Evolutionary conservation across 2,888 invertebrate genomes (phyloP).

Genomic region (Phyllotreta cruciferae): DNA sequence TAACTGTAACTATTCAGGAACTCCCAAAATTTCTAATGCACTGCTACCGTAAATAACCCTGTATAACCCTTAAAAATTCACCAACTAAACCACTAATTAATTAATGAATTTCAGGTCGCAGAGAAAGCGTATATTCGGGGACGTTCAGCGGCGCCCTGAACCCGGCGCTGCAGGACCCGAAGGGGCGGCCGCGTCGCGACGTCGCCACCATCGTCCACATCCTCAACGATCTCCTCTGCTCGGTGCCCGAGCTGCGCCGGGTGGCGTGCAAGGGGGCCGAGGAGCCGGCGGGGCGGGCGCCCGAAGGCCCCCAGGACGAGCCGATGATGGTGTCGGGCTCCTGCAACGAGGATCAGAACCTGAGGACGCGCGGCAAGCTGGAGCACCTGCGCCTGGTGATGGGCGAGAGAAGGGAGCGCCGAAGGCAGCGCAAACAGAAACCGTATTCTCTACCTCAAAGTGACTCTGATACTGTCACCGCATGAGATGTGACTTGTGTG

Average conservation of each 20-base stretch:
- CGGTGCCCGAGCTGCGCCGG: slow-evolving; percentile 68
- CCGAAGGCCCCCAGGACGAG: slow-evolving; percentile 56
- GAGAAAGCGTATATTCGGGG: slow-evolving; percentile 94
- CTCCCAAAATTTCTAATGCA: too few species aligned
- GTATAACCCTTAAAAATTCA: too few species aligned
- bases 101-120: slow-evolving; percentile 89
- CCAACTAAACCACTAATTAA: too few species aligned
- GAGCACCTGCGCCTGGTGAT: slow-evolving; percentile 87
- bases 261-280: slow-evolving; percentile 50
- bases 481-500: slow-evolving; percentile 46
- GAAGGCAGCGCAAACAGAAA: slow-evolving; percentile 78
- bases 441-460: slow-evolving; percentile 68
- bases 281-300: slow-evolving; percentile 54
- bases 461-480: slow-evolving; percentile 60
- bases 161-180: slow-evolving; percentile 90
- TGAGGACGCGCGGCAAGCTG: slow-evolving; percentile 74
- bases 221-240: slow-evolving; percentile 90
- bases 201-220: slow-evolving; percentile 96
- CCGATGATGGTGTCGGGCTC: slow-evolving; percentile 40
- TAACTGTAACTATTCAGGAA: too few species aligned
- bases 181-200: slow-evolving; percentile 90
- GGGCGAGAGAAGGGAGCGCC: slow-evolving; percentile 86
- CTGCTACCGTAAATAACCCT: too few species aligned
- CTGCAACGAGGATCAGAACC: slow-evolving; percentile 57
- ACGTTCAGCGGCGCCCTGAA: slow-evolving; percentile 95